Evolutionary conservation across 2,113 vertebrate species (phyloP).

Genomic region (Antechinus flavipes): DNA sequence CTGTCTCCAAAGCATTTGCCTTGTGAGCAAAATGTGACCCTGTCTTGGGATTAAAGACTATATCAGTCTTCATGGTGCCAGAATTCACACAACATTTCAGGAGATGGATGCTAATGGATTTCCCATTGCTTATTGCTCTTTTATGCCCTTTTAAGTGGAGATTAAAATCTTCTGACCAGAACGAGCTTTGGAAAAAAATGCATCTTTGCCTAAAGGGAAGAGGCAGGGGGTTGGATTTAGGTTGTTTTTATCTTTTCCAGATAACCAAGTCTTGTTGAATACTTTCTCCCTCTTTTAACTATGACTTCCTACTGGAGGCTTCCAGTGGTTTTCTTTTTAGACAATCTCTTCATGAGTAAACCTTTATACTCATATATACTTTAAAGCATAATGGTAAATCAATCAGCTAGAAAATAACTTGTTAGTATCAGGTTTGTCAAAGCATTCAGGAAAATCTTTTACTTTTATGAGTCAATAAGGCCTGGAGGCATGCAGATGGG

Average conservation of each 20-base stretch:
- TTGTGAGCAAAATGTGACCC: not conserved
- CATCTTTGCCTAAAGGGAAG: not conserved
- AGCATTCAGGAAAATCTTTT: conserved; percentile 75
- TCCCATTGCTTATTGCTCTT: not conserved
- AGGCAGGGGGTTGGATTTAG: not conserved
- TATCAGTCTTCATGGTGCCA: not conserved
- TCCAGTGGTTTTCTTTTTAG: not conserved
- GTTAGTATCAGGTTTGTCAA: conserved; percentile 61
- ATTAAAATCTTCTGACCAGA: not conserved
- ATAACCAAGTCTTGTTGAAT: not conserved
- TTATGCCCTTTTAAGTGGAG: not conserved
- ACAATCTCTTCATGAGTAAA: conserved; percentile 26
- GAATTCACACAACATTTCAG: not conserved
- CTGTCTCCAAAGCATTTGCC: not conserved
- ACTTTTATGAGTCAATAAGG: conserved; percentile 69
- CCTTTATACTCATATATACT: conserved; percentile 33
- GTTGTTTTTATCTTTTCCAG: not conserved
- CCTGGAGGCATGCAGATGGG: conserved; percentile 78
- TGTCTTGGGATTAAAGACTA: not conserved
- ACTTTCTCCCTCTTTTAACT: not conserved
- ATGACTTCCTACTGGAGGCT: not conserved
- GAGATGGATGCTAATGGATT: not conserved
- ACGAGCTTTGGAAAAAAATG: not conserved
- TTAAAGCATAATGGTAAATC: conserved; percentile 67
- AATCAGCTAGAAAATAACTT: conserved; percentile 74